Evolutionary conservation across 1,140 invertebrate species (phyloP).

Genomic region (Bombus difficillimus): DNA sequence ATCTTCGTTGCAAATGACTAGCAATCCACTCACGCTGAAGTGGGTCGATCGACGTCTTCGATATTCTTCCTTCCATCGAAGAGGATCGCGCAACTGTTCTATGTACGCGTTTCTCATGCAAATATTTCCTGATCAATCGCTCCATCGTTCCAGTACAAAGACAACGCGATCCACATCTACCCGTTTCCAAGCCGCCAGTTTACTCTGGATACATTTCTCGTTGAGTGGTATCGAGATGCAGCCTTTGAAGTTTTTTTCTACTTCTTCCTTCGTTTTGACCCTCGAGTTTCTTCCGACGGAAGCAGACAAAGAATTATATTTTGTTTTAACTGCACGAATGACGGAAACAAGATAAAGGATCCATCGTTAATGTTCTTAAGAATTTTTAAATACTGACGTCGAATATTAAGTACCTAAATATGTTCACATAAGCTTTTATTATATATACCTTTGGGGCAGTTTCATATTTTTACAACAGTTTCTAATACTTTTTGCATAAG

Average conservation of each 20-base stretch:
- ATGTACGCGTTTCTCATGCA: constrained; percentile 14
- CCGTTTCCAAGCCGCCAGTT: background rate
- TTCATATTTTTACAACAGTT: no score
- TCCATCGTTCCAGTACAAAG: constrained; percentile 5
- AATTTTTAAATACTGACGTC: no score
- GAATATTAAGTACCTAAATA: no score
- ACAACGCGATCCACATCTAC: constrained; percentile 4
- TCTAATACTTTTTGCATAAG: no score
- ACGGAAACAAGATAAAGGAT: background rate
- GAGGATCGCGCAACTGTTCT: background rate
- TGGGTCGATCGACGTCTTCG: background rate
- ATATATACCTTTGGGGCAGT: no score
- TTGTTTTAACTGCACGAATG: no score
- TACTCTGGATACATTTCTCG: constrained; percentile 8
- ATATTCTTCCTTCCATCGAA: background rate
- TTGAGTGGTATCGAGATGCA: background rate
- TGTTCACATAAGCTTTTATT: no score
- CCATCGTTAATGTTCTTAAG: background rate
- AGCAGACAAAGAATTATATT: no score
- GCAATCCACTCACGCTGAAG: background rate
- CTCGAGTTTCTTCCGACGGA: no score
- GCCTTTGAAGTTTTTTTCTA: background rate
- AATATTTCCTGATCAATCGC: constrained; percentile 41
- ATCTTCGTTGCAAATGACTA: background rate
- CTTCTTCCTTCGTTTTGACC: background rate